phyloP scores from a whole-genome alignment of 2,797 vertebrate species.

The Poecile montanus region DNA sequence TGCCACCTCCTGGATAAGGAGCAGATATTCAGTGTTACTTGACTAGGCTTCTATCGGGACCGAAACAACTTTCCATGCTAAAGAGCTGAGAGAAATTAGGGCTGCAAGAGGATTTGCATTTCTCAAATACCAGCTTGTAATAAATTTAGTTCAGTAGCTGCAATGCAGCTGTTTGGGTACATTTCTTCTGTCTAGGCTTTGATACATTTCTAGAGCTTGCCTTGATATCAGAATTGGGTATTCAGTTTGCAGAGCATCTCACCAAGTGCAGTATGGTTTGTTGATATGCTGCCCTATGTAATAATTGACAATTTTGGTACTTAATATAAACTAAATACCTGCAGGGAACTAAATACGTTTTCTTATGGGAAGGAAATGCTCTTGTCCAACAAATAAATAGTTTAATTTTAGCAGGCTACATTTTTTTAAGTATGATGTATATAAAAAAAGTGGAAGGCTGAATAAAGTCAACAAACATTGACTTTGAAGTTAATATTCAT shows the following conservation, averaged over 20 bases:
- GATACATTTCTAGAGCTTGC: background rate
- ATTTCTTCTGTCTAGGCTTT: background rate
- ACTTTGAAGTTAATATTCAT: background rate
- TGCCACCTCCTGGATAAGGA: conserved; percentile 46
- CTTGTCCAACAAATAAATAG: background rate
- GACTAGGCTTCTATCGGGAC: background rate
- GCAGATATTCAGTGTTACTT: background rate
- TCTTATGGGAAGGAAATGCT: background rate
- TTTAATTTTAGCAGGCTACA: background rate
- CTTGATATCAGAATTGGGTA: background rate
- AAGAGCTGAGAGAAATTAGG: background rate
- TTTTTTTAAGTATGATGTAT: background rate
- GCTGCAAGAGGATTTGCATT: background rate
- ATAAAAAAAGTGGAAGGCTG: background rate
- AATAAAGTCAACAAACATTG: background rate
- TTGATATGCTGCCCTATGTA: background rate
- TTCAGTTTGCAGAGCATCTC: background rate
- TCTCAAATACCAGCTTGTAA: background rate
- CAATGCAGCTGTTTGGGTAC: background rate
- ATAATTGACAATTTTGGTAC: background rate
- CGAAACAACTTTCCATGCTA: background rate
- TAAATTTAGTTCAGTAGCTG: background rate
- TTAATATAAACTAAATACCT: background rate
- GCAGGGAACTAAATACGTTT: background rate
- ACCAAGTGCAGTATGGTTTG: background rate